Evolutionary conservation across 2,113 vertebrate species (phyloP).

Genomic region (Campylomormyrus numenius): DNA sequence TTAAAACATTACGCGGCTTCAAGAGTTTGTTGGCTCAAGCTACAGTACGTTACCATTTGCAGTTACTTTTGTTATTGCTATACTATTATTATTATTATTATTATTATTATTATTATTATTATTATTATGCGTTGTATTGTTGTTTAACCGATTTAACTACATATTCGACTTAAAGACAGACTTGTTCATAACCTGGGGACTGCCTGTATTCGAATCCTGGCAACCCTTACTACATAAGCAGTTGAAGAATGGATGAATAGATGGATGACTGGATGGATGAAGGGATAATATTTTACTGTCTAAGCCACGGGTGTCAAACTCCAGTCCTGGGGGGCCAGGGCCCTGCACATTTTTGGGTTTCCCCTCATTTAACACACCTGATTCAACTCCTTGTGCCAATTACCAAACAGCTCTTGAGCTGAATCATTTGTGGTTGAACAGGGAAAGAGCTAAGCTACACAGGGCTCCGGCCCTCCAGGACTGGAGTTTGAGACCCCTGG

Average conservation of each 20-base stretch:
- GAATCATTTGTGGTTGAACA: no score
- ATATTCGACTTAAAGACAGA: background rate
- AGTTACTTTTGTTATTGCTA: background rate
- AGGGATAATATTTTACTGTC: background rate
- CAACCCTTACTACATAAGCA: background rate
- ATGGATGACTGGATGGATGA: background rate
- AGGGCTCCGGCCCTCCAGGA: no score
- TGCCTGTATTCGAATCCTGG: background rate
- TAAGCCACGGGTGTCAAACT: no score
- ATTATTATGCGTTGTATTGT: background rate
- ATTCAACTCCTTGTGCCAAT: no score
- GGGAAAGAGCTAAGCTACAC: no score
- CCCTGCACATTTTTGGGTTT: no score
- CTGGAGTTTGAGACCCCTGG: no score
- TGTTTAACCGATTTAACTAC: background rate
- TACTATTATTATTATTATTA: no score
- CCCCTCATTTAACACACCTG: no score
- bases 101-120: no score
- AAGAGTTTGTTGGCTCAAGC: background rate
- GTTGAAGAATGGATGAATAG: background rate
- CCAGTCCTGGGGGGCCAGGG: no score
- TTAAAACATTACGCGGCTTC: background rate
- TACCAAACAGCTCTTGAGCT: no score
- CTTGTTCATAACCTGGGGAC: background rate
- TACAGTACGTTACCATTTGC: background rate